Conservation (phyloP, 2,797 vertebrate species). For the Sebastes paucispinis region DNA sequence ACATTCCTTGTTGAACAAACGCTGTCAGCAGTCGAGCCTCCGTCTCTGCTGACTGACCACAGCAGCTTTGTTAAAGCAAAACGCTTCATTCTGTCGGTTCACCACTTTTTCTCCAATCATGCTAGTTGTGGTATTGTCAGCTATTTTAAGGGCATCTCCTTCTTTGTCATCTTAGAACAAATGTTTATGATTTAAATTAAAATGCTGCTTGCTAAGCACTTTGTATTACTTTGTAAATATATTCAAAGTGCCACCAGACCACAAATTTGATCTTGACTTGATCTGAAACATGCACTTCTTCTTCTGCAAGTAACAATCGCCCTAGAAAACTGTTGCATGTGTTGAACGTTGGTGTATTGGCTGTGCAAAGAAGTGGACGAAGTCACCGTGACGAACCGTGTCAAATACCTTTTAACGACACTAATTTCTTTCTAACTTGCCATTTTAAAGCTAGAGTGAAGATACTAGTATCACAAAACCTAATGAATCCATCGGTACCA, state of each 20-base stretch:
- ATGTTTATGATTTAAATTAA: not conserved
- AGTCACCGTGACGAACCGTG: fast-evolving
- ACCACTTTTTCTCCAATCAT: not conserved
- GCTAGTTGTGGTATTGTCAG: not conserved
- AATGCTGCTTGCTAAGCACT: not conserved
- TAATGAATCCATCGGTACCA: too few relatives aligned
- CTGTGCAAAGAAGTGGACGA: not conserved
- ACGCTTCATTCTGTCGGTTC: not conserved
- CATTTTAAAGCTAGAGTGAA: too few relatives aligned
- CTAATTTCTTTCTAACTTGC: too few relatives aligned
- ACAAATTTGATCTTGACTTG: not conserved
- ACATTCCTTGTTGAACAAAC: not conserved
- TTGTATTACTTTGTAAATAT: not conserved
- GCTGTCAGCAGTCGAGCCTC: not conserved
- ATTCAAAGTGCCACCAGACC: not conserved
- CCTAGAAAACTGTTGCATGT: not conserved
- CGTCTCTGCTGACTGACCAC: conserved; percentile 4
- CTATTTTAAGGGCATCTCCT: not conserved
- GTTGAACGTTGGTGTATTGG: not conserved
- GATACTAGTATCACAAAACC: too few relatives aligned
- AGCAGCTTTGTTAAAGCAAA: not conserved
- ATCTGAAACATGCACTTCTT: not conserved
- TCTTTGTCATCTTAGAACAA: not conserved
- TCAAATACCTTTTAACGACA: too few relatives aligned
- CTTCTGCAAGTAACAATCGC: not conserved